phyloP scores from a whole-genome alignment of 37 sponge, comb jelly and placozoan species.

The Hormiphora californensis region DNA sequence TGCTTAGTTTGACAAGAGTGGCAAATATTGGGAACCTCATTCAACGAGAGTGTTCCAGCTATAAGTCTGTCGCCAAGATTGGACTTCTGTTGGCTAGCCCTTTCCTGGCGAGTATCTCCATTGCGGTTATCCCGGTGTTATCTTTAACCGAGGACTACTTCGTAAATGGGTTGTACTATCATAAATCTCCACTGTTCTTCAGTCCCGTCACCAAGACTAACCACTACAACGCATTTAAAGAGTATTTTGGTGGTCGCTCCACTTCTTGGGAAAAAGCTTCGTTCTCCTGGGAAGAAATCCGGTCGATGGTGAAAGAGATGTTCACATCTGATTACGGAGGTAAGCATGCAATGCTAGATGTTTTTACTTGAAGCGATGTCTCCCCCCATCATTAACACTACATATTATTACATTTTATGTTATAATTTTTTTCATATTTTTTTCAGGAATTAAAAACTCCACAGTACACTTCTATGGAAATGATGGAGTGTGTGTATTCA shows the following conservation, averaged over 20 bases:
- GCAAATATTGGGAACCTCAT: background rate
- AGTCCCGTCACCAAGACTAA: background rate
- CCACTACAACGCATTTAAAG: background rate
- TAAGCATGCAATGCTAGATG: no score
- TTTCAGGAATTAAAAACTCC: no score
- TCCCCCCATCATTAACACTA: no score
- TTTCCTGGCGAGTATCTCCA: background rate
- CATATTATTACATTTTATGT: no score
- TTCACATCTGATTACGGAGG: conserved; percentile 10
- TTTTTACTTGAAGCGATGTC: no score
- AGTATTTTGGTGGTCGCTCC: background rate
- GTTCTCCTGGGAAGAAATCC: background rate
- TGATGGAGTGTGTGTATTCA: conserved; percentile 11
- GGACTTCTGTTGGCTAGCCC: background rate
- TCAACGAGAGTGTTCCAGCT: background rate
- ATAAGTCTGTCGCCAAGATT: background rate
- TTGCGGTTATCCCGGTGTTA: background rate
- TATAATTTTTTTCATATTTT: no score
- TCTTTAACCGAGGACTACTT: background rate
- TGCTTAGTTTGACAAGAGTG: background rate
- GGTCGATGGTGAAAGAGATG: background rate
- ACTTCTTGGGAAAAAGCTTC: background rate
- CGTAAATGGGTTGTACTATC: background rate
- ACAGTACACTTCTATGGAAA: conserved; percentile 37
- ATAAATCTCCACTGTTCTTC: background rate